Evolutionary conservation across 2,888 invertebrate genomes (phyloP).

Genomic region (Rhogogaster chlorosoma): DNA sequence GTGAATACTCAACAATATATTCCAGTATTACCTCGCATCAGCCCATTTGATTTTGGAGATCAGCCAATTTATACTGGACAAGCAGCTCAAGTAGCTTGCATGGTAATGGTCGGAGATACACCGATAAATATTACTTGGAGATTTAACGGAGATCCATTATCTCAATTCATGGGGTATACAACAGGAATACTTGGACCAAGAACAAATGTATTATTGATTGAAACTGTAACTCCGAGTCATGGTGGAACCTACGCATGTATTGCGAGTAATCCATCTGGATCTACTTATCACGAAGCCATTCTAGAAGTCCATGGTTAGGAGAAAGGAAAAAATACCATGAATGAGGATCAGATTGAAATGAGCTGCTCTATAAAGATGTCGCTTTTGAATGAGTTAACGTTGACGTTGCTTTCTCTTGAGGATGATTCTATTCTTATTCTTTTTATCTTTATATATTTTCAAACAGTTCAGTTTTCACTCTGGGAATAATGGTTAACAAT

Average conservation of each 20-base stretch:
- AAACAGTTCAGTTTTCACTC: constrained; percentile 16
- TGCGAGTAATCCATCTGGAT: constrained; percentile 81
- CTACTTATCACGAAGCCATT: constrained; percentile 78
- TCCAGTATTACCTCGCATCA: constrained; percentile 90
- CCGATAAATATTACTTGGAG: constrained; percentile 81
- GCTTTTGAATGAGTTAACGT: constrained; percentile 50
- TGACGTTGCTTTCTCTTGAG: constrained; percentile 51
- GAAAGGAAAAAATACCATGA: constrained; percentile 57
- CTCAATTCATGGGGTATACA: constrained; percentile 73
- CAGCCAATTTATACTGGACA: constrained; percentile 89
- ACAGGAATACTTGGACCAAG: constrained; percentile 73
- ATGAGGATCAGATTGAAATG: constrained; percentile 44
- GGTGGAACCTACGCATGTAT: constrained; percentile 82
- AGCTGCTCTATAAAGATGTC: constrained; percentile 50
- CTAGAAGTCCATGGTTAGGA: constrained; percentile 82
- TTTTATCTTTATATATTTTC: constrained; percentile 5
- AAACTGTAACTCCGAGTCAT: constrained; percentile 77
- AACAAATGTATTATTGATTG: constrained; percentile 77
- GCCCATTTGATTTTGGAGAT: constrained; percentile 89
- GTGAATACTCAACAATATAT: constrained; percentile 62
- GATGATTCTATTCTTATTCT: constrained; percentile 39
- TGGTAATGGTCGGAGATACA: constrained; percentile 82
- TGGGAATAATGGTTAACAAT: constrained; percentile 26
- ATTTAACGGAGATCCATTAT: constrained; percentile 78
- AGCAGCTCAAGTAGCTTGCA: constrained; percentile 87